Percentiles rank a stretch among this genome's conserved stretches.
Evolutionary conservation across 2,797 vertebrate species (phyloP).

Genomic region (Mormyrops attenuatus): DNA sequence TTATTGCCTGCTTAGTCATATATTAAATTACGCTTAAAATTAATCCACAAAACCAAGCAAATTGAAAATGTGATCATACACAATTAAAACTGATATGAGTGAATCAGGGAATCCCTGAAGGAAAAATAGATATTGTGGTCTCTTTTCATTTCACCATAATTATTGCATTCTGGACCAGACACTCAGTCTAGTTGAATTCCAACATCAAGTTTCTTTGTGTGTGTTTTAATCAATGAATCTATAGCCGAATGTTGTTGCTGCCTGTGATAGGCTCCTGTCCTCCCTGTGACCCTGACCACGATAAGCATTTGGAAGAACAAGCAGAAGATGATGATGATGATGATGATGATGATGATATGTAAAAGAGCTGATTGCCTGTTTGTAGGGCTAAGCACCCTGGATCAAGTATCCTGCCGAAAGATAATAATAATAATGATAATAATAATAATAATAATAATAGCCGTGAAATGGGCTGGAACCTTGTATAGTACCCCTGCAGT

Average conservation of each 20-base stretch:
- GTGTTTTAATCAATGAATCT: background rate
- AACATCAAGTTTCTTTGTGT: background rate
- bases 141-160: background rate
- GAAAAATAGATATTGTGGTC: background rate
- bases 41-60: background rate
- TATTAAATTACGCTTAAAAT: background rate
- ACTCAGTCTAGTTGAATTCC: background rate
- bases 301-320: background rate
- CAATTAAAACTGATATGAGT: background rate
- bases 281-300: background rate
- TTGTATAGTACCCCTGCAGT: background rate
- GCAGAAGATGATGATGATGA: background rate
- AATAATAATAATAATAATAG: background rate
- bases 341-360: background rate
- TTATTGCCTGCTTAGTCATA: background rate
- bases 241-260: background rate
- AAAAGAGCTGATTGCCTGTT: background rate
- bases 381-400: background rate
- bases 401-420: background rate
- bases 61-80: background rate
- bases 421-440: background rate
- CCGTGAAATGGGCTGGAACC: background rate
- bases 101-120: background rate
- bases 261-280: background rate
- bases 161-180: background rate